A percentile compares a stretch with the other conserved stretches of the same genome.
phyloP scores from a whole-genome alignment of 2,888 invertebrate species.

The Kryphioiulus occultus region DNA sequence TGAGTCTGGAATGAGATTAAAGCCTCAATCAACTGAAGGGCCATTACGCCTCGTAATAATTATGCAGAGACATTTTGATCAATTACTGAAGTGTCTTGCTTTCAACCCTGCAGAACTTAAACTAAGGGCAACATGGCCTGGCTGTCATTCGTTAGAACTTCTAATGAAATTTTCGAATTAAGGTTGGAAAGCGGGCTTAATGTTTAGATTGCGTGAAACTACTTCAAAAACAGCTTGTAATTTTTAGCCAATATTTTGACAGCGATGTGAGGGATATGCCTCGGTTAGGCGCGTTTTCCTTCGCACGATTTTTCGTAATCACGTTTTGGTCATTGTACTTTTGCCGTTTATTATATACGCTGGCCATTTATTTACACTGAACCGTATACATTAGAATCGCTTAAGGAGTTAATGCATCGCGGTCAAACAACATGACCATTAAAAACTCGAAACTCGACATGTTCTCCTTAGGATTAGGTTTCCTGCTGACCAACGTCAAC shows the following conservation, averaged over 20 bases:
- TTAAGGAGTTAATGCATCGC: constrained; percentile 26
- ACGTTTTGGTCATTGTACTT: constrained; percentile 20
- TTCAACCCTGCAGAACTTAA: neutral
- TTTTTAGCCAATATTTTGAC: neutral
- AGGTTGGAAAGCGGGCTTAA: neutral
- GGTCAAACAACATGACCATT: constrained; percentile 16
- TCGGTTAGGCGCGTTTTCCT: neutral
- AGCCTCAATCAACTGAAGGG: constrained; percentile 31
- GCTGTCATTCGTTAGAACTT: neutral
- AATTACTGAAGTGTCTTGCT: neutral
- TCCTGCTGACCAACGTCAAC: constrained; percentile 30
- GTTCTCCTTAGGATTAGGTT: constrained; percentile 20
- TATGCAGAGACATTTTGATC: constrained; percentile 26
- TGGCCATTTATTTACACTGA: neutral
- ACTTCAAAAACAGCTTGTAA: neutral
- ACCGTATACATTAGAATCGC: neutral
- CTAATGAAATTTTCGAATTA: neutral
- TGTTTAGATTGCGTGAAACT: neutral
- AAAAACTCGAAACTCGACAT: neutral
- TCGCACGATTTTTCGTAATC: neutral
- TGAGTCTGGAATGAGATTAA: constrained; percentile 26
- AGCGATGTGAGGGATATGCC: neutral
- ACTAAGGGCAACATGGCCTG: neutral
- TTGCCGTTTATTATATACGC: neutral
- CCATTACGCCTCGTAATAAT: neutral